Conservation (phyloP, 2,797 vertebrate species). For the Melopsittacus undulatus region DNA sequence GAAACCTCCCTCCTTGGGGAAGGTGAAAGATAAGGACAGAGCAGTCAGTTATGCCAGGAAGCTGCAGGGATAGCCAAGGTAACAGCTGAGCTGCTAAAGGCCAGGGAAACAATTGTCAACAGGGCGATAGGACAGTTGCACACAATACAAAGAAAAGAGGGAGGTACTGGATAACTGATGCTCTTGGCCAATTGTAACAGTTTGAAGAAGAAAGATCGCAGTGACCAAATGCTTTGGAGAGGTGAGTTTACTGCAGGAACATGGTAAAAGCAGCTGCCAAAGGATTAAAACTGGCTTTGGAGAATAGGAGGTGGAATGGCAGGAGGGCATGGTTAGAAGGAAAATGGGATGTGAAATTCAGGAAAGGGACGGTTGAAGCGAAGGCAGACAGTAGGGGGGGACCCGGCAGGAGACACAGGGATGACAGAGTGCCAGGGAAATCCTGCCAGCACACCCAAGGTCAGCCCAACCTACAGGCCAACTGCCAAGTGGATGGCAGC, state of each 20-base stretch:
- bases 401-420: slow-evolving; percentile 19
- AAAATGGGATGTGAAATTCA: slow-evolving; percentile 37
- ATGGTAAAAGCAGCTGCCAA: neutral
- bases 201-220: neutral
- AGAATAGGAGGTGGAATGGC: neutral
- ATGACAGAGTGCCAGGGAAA: slow-evolving; percentile 72
- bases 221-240: neutral
- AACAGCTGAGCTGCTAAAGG: slow-evolving; percentile 24
- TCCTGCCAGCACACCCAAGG: slow-evolving; percentile 71
- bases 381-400: slow-evolving; percentile 10
- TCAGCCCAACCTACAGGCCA: slow-evolving; percentile 70
- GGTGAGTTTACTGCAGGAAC: neutral
- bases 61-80: neutral
- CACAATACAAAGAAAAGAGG: neutral
- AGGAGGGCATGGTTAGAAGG: slow-evolving; percentile 16
- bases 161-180: neutral
- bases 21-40: neutral
- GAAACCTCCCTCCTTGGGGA: neutral
- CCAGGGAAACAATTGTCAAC: neutral
- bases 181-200: neutral
- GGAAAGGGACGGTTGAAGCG: neutral
- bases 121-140: neutral
- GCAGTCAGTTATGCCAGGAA: neutral
- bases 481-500: slow-evolving; percentile 66
- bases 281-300: neutral